Evolutionary conservation across 2,113 vertebrate species (phyloP), one percentile per base, ranked within the genome.

Genomic region (Ahaetulla prasina): DNA sequence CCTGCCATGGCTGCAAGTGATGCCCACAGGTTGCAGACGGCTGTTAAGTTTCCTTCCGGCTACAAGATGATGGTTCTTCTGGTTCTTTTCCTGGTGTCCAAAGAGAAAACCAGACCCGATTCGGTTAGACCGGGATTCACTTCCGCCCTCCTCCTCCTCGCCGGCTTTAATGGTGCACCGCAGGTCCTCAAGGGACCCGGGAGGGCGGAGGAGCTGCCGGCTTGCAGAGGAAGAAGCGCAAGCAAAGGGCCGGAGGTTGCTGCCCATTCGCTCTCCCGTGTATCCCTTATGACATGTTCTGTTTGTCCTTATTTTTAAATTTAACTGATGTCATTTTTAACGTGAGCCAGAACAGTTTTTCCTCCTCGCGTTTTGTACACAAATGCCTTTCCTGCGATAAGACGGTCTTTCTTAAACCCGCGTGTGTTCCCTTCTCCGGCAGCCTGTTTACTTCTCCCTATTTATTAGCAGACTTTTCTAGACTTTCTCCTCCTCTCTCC

Each of bases 301-400:
- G 96, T 94, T 97, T 96, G 96, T 96, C 97, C 97, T 98, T 97
- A 97, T 98, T 98, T 97, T 97, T 97, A 97, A 43, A 43, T 97
- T 98, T 96, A 97, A 98, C 98, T 97, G 97, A 95, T 97, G 98
- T 98, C 97, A 97, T 95, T 97, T 96, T 96, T 97, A 98, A 98
- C 97, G 98, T 93, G 98, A 97, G 92, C 97, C 98, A 98, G 98
- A 97, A 89, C 93, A 80, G 18, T 7, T 35, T 43, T 39, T 85
- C 85, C 85, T 92, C 96, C 93, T 94, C 68, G 49, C 94, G 92
- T 97, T 97, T 98, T 97, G 97, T 98, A 98, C 97, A 98, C 97
- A 60, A 98, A 93, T 91, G 68, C 91, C 95, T 96, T 97, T 96
- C 97, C 93, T 97, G 96, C 96, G 97, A 98, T 98, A 98, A 98